Evolutionary conservation across 2,113 vertebrate genomes (phyloP), one percentile per base, ranked within the genome.

Genomic region (Nothobranchius kuhntae): DNA sequence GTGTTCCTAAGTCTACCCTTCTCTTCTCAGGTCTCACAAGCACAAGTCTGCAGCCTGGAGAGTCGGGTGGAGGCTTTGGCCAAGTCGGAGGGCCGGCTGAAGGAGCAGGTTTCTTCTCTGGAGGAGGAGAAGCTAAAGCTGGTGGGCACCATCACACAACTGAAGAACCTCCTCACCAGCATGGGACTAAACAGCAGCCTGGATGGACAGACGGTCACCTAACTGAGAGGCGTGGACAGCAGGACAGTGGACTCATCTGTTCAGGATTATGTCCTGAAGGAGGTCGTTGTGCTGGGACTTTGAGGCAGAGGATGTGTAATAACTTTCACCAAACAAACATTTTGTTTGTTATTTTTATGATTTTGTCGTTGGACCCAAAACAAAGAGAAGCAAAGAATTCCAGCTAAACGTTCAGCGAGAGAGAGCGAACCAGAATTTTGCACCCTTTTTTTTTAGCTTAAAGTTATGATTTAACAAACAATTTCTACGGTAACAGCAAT

Each of bases 1-100:
- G 15, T 21, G 7, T 17, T 21, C n/a, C n/a, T 21, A 9, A 21
- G 6, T 5, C 15, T 13, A 38, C 14, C n/a, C 40, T 13, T 10
- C 3, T 59, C 4, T 44, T 1, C 17, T 65, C 65, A 99, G 98
- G 91, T 94, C 83, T 95, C 96, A 15, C 95, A 98, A 0, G 92
- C 94, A 26, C 95, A 92, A 61, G 95, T 98, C 74, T 94, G 92
- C 72, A 94, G 88, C 76, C 92, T 99, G 12, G 94, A 99, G 87
- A 89, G 91, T 14, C 94, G 88, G 0, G 81, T 96, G 13, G 94
- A 96, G 73, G 87, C 80, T 52, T 83, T 98, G 53, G 73, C 92
- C 69, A 85, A 80, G 82, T 95, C 82, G 0, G 95, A 99, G 81
- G 71, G 81, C 54, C 92, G 79, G 66, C 79, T 98, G 85, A 95